Evolutionary conservation across 2,113 vertebrate species (phyloP).

Genomic region (Sphyrna mokarran): DNA sequence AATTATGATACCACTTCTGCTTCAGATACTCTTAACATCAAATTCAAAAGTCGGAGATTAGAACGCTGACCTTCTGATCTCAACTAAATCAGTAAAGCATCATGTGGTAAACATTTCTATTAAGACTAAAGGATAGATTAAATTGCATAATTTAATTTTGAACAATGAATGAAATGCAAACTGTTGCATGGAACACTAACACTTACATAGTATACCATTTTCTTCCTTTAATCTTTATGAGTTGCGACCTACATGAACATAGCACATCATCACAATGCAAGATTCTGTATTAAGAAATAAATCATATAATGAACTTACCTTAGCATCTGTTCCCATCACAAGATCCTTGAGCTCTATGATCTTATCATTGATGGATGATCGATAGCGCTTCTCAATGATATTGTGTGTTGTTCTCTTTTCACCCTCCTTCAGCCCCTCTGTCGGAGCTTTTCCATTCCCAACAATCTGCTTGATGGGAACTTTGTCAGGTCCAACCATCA

Average conservation of each 20-base stretch:
- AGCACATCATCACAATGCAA: not conserved
- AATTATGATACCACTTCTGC: not conserved
- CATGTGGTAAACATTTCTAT: not conserved
- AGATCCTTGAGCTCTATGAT: conserved; percentile 91
- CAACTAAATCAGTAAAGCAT: not conserved
- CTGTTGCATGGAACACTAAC: not conserved
- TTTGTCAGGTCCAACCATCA: conserved; percentile 92
- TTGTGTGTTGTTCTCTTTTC: conserved; percentile 94
- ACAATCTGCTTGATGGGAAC: conserved; percentile 89
- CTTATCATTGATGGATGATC: conserved; percentile 96
- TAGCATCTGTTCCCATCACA: conserved; percentile 91
- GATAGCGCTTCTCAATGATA: conserved; percentile 96
- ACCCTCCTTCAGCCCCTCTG: conserved; percentile 81
- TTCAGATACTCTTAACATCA: not conserved
- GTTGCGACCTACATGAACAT: not conserved
- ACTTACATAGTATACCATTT: not conserved
- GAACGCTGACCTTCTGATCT: not conserved
- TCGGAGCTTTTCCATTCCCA: conserved; percentile 52
- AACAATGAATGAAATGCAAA: not conserved
- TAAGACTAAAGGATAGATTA: not conserved
- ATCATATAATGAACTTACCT: conserved; percentile 58
- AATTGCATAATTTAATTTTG: not conserved
- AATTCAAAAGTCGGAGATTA: not conserved
- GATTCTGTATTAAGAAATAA: not conserved
- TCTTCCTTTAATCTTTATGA: not conserved